Base-by-base conservation (phyloP, 1,140 invertebrate genomes). In the Teleopsis dalmanni region DNA sequence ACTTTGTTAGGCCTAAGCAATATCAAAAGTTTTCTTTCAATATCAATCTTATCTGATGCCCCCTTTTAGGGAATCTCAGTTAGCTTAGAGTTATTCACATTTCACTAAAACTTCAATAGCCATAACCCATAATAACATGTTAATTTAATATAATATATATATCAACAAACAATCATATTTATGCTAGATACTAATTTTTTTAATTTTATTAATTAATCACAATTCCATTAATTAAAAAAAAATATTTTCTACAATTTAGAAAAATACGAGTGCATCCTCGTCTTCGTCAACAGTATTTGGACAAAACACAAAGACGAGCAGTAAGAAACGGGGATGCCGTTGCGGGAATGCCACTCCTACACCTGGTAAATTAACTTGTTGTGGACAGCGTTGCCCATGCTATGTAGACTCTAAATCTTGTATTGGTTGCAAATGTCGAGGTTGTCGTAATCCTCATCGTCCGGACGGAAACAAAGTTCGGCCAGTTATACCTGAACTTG, bases 311-410 rank as follows among this genome's bases (percentile, higher is more conserved):
- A 34, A 44, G 19, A 27, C 34, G 2, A 48, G 27, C 11, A 43
- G 14, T 72, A 83, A 75, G 65, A 75, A 76, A 70, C 83, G 81
- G 78, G 87, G 87, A 10, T 95, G 91, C 70, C 76, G 89, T 51
- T 94, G 91, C 78, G 91, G 91, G n/a, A 88, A 89, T 72, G 87
- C 88, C 14, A 90, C 89, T 1, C 78, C 85, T 7, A 84, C 83
- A 51, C 89, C 89, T 11, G 89, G 88, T 10, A 93, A 91, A 70
- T 70, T 93, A 40, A 93, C 90, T 0, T 95, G 91, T 72, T 91
- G 90, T 69, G 90, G 91, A 3, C 91, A 94, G 68, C 76, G 91
- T 51, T 95, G 91, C 76, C 88, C 91, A 0, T 95, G 91, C 74
- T 95, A 94, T 72, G 87, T 88, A 45, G 87, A 85, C 58, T 84